phyloP scores from a whole-genome alignment of 2,888 invertebrate species.

The Hedya salicella region DNA sequence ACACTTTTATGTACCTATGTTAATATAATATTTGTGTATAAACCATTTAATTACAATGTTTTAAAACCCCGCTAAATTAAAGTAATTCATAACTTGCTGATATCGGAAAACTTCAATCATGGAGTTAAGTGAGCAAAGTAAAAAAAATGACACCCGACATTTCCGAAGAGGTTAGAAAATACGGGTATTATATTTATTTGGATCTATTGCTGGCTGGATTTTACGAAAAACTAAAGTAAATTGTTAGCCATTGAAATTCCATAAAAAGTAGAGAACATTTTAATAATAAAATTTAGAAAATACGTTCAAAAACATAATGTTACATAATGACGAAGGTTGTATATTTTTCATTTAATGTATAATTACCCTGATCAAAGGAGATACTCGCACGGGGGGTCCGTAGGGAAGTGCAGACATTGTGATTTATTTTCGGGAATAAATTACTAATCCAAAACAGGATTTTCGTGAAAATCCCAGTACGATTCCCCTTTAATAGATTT shows the following conservation, averaged over 20 bases:
- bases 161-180: conserved; percentile 32
- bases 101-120: neutral
- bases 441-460: conserved; percentile 63
- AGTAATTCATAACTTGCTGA: neutral
- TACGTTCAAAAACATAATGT: conserved; percentile 60
- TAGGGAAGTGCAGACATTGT: conserved; percentile 78
- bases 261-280: conserved; percentile 30
- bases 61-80: too few relatives aligned
- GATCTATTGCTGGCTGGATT: conserved; percentile 24
- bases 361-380: conserved; percentile 91
- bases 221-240: neutral
- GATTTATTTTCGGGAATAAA: conserved; percentile 50
- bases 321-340: conserved; percentile 62
- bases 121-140: neutral
- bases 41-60: too few relatives aligned
- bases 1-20: too few relatives aligned
- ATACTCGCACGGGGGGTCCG: conserved; percentile 90
- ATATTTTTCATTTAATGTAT: conserved; percentile 43
- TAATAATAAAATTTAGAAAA: conserved; percentile 46
- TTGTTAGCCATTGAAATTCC: conserved; percentile 7
- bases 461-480: conserved; percentile 59
- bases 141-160: neutral
- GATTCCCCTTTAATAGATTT: conserved; percentile 41
- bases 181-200: neutral
- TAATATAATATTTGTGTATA: too few relatives aligned